A percentile compares a stretch with the other conserved stretches of the same genome.
Conservation (phyloP, 2,888 invertebrate genomes). For the Antitype chi region DNA sequence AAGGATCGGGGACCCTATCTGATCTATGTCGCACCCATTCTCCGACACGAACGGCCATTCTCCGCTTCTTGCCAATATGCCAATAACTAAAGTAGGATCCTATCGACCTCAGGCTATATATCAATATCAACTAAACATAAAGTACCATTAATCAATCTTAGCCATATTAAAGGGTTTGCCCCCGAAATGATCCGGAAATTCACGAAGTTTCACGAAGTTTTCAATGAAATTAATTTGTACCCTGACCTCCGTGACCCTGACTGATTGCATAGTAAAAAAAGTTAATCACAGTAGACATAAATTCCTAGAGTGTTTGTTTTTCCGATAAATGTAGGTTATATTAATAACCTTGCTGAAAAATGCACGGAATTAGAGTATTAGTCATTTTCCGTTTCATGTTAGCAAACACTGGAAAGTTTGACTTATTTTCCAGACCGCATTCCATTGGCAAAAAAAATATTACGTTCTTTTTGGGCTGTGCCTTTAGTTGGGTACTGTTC, state of each 20-base stretch:
- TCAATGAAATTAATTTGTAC: slow-evolving; percentile 43
- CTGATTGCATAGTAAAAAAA: slow-evolving; percentile 4
- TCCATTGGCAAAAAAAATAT: background rate
- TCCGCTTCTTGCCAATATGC: slow-evolving; percentile 12
- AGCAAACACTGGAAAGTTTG: background rate
- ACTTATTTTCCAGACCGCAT: background rate
- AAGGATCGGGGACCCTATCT: background rate
- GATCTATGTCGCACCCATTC: background rate
- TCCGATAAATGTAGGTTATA: background rate
- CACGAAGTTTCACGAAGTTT: slow-evolving; percentile 45
- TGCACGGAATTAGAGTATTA: background rate
- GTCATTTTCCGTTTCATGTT: slow-evolving; percentile 1
- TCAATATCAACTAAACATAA: slow-evolving; percentile 54
- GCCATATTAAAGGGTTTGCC: slow-evolving; percentile 51
- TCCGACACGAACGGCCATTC: background rate
- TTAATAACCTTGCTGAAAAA: slow-evolving; percentile 10
- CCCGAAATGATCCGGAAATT: slow-evolving; percentile 34
- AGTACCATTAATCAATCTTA: slow-evolving; percentile 62
- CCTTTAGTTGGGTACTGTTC: rapidly evolving
- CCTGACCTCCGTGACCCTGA: background rate
- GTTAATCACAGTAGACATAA: background rate
- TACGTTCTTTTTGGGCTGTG: background rate
- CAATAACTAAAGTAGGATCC: slow-evolving; percentile 9
- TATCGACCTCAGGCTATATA: slow-evolving; percentile 38
- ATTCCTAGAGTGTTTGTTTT: background rate